Evolutionary conservation across 2,113 vertebrate species (phyloP), one percentile per base, ranked within the genome.

Genomic region (Ciconia boyciana): DNA sequence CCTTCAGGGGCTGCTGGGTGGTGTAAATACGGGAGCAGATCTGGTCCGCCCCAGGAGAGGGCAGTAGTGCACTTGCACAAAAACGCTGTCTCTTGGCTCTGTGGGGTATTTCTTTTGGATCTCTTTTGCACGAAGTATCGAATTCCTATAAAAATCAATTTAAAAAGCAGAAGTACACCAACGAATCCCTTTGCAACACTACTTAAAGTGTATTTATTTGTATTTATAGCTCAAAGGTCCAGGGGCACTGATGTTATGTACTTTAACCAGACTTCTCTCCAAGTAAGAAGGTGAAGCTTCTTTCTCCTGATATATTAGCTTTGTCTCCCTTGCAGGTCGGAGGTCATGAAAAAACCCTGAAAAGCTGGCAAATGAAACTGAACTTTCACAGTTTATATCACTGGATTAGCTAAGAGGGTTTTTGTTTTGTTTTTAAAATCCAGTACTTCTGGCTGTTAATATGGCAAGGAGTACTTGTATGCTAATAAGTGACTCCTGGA

Each of bases 31-130:
- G 2, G 54, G 51, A 71, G 44, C 5, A 17, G 82, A 55, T 54
- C 34, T 43, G 51, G 20, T 29, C 66, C 2, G 13, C 39, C 39
- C 94, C 97, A 91, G 81, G 57, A 95, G 96, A 94, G 97, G 94
- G 97, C 97, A 96, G 90, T 41, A 91, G 62, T 54, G 93, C 69
- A 70, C 94, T 95, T 78, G 87, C 74, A 74, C 83, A 93, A 48
- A 92, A 17, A 12, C 12, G 1, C 46, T 6, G 0, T 25, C n/a
- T 46, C 41, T 32, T 20, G 52, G 20, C 62, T 71, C 36, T 11
- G 5, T 4, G 7, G 43, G 16, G 13, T 51, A 11, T 48, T 81
- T 48, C 13, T 57, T 43, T 36, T 34, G 36, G 36, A 13, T 46
- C 43, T 66, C 36, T 62, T 44, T 66, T 71, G 36, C 66, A 90